These are phyloP conservation scores for Propithecus deckenii DNA, from an alignment of 2,797 vertebrate species.

Conservation along the genomic window DNA sequence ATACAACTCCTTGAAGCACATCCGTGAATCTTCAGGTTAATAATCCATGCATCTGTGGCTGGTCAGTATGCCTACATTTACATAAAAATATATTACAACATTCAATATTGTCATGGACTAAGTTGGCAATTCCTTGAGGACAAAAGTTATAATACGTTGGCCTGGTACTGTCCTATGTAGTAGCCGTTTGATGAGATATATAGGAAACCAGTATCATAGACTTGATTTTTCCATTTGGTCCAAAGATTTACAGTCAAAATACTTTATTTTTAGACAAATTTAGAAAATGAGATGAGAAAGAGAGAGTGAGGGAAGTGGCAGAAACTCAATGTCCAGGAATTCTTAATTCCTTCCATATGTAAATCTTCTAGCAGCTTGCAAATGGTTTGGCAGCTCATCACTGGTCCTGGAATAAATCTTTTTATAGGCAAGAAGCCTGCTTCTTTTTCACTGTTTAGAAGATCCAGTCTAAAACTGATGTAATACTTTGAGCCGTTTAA, in stretches of 20 bases:
- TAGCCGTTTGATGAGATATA: background rate
- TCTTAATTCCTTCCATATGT: conserved; percentile 8
- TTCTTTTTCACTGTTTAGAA: conserved; percentile 37
- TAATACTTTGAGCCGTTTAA: conserved; percentile 33
- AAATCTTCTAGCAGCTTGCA: conserved; percentile 48
- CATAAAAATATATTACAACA: background rate
- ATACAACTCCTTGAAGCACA: background rate
- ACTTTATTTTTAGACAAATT: conserved; percentile 56
- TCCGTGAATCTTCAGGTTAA: background rate
- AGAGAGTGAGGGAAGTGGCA: background rate
- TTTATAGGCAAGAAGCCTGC: conserved; percentile 50
- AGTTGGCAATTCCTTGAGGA: background rate
- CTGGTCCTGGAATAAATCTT: conserved; percentile 48
- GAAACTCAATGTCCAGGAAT: background rate
- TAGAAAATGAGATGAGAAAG: conserved; percentile 41
- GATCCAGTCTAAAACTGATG: conserved; percentile 21
- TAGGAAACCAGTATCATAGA: background rate
- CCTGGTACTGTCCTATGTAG: background rate
- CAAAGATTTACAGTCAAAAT: conserved; percentile 43
- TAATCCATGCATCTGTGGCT: background rate
- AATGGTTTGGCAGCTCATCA: conserved; percentile 57
- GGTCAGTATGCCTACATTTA: background rate
- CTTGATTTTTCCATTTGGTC: conserved; percentile 39
- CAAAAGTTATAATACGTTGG: background rate
- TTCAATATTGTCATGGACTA: background rate